Conservation (phyloP, 2,888 invertebrate genomes). For the Plebejus argus region DNA sequence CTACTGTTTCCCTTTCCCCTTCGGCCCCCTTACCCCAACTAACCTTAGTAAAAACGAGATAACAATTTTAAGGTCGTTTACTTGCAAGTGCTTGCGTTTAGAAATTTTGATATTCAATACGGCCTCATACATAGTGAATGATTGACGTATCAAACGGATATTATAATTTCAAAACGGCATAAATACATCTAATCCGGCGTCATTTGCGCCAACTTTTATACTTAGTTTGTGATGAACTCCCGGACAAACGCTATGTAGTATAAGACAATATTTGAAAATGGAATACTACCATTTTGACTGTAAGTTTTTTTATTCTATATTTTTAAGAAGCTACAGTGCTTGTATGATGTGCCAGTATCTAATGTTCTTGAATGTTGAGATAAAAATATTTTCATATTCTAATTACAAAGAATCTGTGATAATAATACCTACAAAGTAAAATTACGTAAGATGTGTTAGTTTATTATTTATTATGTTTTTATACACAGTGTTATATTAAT, state of each 20-base stretch:
- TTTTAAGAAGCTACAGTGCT: not conserved
- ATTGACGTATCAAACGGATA: slow-evolving; percentile 53
- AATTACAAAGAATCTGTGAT: not conserved
- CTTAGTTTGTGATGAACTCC: not conserved
- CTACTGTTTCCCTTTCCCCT: too few relatives aligned
- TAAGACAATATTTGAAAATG: slow-evolving; percentile 37
- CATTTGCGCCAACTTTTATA: slow-evolving; percentile 36
- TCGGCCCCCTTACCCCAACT: too few relatives aligned
- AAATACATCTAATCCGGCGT: slow-evolving; percentile 51
- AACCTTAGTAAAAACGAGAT: not conserved
- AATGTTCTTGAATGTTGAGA: not conserved
- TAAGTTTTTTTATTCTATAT: slow-evolving; percentile 31
- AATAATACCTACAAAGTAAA: not conserved
- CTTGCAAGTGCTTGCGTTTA: slow-evolving; percentile 37
- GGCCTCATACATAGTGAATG: slow-evolving; percentile 61
- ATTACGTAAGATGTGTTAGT: not conserved
- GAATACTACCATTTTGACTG: slow-evolving; percentile 43
- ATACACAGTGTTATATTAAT: not conserved
- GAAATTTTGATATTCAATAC: slow-evolving; percentile 63
- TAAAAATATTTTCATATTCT: not conserved
- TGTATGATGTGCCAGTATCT: not conserved
- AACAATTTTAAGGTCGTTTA: not conserved
- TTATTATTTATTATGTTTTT: slow-evolving; percentile 3
- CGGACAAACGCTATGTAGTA: not conserved
- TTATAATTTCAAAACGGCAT: slow-evolving; percentile 71